Evolutionary conservation across 2,113 vertebrate genomes (phyloP), one percentile per base, ranked within the genome.

Genomic region (Struthidea cinerea): DNA sequence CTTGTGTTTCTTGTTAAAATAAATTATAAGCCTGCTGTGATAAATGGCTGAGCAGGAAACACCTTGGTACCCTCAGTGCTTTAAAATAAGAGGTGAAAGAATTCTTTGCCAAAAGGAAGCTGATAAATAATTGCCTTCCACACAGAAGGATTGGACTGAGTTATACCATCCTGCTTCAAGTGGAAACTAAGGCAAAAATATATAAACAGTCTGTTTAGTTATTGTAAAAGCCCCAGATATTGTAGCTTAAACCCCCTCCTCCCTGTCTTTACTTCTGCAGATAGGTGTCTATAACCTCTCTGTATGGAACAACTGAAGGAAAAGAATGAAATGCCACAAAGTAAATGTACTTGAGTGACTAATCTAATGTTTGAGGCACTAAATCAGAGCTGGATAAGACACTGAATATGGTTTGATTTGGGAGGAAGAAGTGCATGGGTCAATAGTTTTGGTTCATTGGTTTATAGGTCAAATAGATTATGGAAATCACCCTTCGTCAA

Each of bases 31-130:
- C 95, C 85, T 96, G 82, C 80, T 97, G 92, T 97, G 93, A 94
- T 90, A 82, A 96, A 93, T 95, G 88, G 60, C 91, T 96, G 56
- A 94, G 87, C 92, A 96, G 94, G 95, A 97, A 96, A 97, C 96
- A 96, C 94, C 93, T 96, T 97, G 84, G 81, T 96, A 92, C 78
- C 86, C 61, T 94, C 87, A 73, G 41, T 93, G 87, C 24, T 77
- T 95, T 94, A 92, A 88, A 95, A 94, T 86, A 88, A 91, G 67
- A 94, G 87, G 69, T 83, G 56, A 96, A 87, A 96, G 71, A 78
- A 84, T 86, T 95, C 73, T 89, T 92, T 89, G 96, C 84, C 88
- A 93, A 95, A 78, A 91, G 90, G 91, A 96, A 96, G 92, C 82
- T 52, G 92, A 94, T 96, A 93, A 96, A 83, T 95, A 93, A 81